phyloP scores from a whole-genome alignment of 2,888 invertebrate genomes.

The Drymonia ruficornis region DNA sequence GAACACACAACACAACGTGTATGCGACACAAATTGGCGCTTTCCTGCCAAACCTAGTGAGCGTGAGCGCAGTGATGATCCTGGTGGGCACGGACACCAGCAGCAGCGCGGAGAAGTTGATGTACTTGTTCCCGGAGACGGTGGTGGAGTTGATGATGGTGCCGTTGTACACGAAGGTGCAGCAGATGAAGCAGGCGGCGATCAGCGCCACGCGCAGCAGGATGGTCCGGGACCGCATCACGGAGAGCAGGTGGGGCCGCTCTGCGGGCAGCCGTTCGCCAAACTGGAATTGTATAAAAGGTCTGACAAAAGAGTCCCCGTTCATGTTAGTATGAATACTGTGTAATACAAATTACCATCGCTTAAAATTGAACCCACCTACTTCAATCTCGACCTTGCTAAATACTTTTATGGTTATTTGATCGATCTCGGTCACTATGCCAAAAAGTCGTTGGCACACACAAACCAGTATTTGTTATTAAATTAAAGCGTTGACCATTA shows the following conservation, averaged over 20 bases:
- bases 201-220: conserved; percentile 63
- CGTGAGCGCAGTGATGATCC: conserved; percentile 76
- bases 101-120: conserved; percentile 89
- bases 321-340: too few relatives aligned
- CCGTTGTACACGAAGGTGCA: conserved; percentile 91
- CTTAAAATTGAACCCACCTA: not conserved
- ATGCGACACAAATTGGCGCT: conserved; percentile 71
- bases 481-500: not conserved
- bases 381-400: not conserved
- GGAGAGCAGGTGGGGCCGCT: conserved; percentile 45
- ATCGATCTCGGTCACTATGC: conserved; percentile 13
- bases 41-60: conserved; percentile 87
- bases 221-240: conserved; percentile 67
- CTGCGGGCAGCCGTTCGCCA: conserved; percentile 26
- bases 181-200: conserved; percentile 87
- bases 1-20: conserved; percentile 75
- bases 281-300: conserved; percentile 35
- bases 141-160: conserved; percentile 90
- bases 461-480: not conserved
- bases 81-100: conserved; percentile 87
- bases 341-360: too few relatives aligned
- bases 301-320: too few relatives aligned
- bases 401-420: not conserved
- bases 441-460: conserved; percentile 5
- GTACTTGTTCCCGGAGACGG: conserved; percentile 90